These are phyloP conservation scores for Astyanax mexicanus DNA, from an alignment of 2,797 vertebrate species.

Conservation along the genomic window DNA sequence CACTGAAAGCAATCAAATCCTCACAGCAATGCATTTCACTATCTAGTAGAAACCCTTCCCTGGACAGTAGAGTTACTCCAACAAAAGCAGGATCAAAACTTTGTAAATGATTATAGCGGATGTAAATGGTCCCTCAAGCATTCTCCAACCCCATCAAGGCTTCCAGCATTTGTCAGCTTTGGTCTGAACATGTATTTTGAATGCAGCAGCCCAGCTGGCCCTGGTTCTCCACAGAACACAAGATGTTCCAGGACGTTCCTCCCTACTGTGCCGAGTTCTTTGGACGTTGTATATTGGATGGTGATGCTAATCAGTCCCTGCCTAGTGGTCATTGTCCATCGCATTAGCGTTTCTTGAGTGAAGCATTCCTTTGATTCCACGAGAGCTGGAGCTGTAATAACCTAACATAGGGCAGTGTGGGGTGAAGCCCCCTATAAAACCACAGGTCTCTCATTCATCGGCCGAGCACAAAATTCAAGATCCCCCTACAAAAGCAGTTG, in stretches of 20 bases:
- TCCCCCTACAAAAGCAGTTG: neutral
- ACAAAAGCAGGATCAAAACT: too few relatives aligned
- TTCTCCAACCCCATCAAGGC: too few relatives aligned
- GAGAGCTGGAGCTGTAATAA: conserved; percentile 1
- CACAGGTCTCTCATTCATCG: conserved; percentile 40
- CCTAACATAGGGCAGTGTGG: conserved; percentile 22
- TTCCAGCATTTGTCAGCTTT: neutral
- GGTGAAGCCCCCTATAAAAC: conserved; percentile 5
- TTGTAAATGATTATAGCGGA: too few relatives aligned
- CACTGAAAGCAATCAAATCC: too few relatives aligned
- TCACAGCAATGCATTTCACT: too few relatives aligned
- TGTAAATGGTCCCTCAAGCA: too few relatives aligned
- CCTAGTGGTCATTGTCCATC: neutral
- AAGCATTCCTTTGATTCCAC: conserved; percentile 2
- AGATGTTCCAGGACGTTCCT: neutral
- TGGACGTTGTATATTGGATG: conserved; percentile 1
- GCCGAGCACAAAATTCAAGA: neutral
- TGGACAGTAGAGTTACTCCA: too few relatives aligned
- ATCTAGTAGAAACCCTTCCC: too few relatives aligned
- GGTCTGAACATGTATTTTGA: neutral
- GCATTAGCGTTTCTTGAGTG: neutral
- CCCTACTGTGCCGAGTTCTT: neutral
- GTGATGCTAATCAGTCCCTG: conserved; percentile 4
- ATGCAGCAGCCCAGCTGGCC: neutral
- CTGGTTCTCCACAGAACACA: neutral